Base-by-base conservation (phyloP, 2,113 vertebrate genomes). In the Centrocercus urophasianus region DNA sequence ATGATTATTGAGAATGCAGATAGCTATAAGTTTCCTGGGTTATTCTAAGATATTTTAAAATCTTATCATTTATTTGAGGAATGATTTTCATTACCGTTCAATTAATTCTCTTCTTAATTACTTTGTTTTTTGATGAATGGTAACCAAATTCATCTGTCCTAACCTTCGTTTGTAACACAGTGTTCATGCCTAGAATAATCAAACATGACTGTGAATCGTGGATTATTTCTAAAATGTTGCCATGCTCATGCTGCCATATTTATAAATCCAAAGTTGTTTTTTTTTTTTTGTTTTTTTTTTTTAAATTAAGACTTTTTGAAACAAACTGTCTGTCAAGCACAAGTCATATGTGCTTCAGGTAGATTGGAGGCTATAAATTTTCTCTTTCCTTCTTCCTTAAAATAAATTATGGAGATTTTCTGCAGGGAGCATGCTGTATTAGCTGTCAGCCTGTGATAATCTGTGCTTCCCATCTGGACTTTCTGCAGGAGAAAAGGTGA, bases 401-500 rank as follows among this genome's bases (percentile, higher is more conserved):
- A 81, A 70, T 71, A 75, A 84, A 94, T 63, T 82, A 30, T 28
- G 50, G 30, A 78, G 71, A 48, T 90, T 88, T 91, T 88, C 80
- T 83, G 89, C 59, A 73, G 72, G 69, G 67, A 10, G 19, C 71
- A 11, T 75, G 59, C 38, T 19, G 38, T 65, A 20, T 72, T 90
- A 24, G 22, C 57, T 78, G 79, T 9, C 67, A 93, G 72, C 38
- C 67, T 78, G 36, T 71, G 34, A 24, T 95, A 93, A 97, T 90
- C 54, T 80, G 85, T 59, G 75, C 67, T 93, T 80, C 45, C 30
- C 30, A 38, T 96, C 89, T 97, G 96, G 48, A 82, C 93, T 97
- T 97, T 96, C 91, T 90, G 42, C 98, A 99, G 99, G 99, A 96
- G 99, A 99, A 95, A 99, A 99, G 93, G 99, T 99, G 95, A 99